Base-by-base conservation (phyloP, 2,888 invertebrate genomes). In the Drosophila siamana region DNA sequence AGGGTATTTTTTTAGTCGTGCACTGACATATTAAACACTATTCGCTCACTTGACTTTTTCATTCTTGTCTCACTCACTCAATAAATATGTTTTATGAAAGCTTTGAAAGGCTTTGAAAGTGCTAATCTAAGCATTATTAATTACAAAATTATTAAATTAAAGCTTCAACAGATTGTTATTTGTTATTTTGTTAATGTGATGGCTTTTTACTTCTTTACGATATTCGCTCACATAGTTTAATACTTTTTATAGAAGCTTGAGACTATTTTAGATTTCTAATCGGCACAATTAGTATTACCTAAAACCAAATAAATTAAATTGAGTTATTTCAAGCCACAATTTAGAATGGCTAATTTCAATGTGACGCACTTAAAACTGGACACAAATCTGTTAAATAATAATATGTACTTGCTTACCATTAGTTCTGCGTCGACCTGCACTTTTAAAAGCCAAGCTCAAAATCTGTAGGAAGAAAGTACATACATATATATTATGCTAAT, bases 381-480 rank as follows among this genome's bases (percentile, higher is more conserved):
- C 4, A 15, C 9, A 15, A 3, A 33, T 4, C 1, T 11, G 15
- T n/a, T n/a, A 16, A 19, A 0, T 0, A 19, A 19, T 19, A 19
- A 1, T 19, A 19, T 19, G 2, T 19, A 19, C 1, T 19, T 19
- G 7, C 73, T 73, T 64, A 74, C 73, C 63, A 22, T 40, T 40
- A 38, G 3, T 1, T 11, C 68, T 24, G 1, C 50, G 69, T 9
- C 54, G 69, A 36, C 1, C 51, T 2, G 41, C 2, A 33, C 26
- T 51, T 0, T 3, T 9, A 28, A 56, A n/a, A 5, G 52, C 50
- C 63, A 69, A 3, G 26, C 9, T 50, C 8, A 28, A 16, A 28
- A 80, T 57, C 80, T 80, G 26, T n/a, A 55, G 44, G 2, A 24
- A 2, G 4, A 52, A 4, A 36, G 4, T 30, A 3, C 4, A 15